phyloP scores from a whole-genome alignment of 2,797 vertebrate species.

The Morus bassanus region DNA sequence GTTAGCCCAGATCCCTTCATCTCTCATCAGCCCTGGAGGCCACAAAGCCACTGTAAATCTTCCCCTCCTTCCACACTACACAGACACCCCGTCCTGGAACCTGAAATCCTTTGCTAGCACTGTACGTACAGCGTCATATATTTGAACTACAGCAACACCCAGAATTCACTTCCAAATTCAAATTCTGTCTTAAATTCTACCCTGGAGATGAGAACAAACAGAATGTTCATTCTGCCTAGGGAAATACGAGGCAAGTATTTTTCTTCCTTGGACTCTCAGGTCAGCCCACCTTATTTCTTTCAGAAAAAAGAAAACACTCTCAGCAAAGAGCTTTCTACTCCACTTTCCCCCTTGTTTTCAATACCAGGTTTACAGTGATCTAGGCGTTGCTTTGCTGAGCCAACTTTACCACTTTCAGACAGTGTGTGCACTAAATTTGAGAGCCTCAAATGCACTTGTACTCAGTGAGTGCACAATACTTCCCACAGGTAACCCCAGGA shows the following conservation, averaged over 20 bases:
- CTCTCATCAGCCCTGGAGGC: not conserved
- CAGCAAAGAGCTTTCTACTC: no score
- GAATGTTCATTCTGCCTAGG: not conserved
- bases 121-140: not conserved
- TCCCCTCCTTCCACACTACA: not conserved
- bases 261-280: not conserved
- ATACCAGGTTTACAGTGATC: no score
- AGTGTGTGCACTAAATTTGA: not conserved
- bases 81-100: not conserved
- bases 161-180: not conserved
- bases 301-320: no score
- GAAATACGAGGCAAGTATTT: not conserved
- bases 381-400: not conserved
- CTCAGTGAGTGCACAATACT: fast-evolving
- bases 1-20: not conserved
- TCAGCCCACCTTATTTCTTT: no score
- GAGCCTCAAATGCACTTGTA: not conserved
- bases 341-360: no score
- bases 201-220: not conserved
- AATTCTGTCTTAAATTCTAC: not conserved
- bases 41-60: not conserved
- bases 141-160: not conserved
- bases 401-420: not conserved
- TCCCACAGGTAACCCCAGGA: not conserved
- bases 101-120: fast-evolving